Evolutionary conservation across 2,113 vertebrate genomes (phyloP).

Genomic region (Seriola dumerili): DNA sequence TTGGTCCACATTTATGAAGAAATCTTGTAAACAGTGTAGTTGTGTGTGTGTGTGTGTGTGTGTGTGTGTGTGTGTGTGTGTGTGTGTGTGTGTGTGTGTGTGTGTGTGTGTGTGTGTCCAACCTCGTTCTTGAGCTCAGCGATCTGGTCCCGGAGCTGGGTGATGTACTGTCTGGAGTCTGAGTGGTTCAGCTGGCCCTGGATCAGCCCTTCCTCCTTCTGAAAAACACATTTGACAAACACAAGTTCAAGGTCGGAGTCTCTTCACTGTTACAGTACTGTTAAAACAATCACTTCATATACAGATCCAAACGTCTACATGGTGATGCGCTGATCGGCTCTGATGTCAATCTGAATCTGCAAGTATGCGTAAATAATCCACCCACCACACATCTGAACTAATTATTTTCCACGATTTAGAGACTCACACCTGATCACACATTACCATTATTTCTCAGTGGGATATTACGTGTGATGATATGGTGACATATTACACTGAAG

Average conservation of each 20-base stretch:
- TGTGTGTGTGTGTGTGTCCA: constrained; percentile 30
- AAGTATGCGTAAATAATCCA: too few relatives aligned
- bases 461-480: too few relatives aligned
- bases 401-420: too few relatives aligned
- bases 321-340: too few relatives aligned
- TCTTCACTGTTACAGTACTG: neutral
- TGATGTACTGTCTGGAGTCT: constrained; percentile 94
- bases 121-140: constrained; percentile 94
- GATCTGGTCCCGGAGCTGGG: constrained; percentile 93
- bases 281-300: neutral
- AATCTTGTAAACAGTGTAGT: neutral
- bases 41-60: neutral
- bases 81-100: too few relatives aligned
- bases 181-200: constrained; percentile 95
- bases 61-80: constrained; percentile 15
- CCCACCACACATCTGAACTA: too few relatives aligned
- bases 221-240: constrained; percentile 38
- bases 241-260: neutral
- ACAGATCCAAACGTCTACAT: neutral
- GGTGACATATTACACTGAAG: too few relatives aligned
- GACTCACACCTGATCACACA: too few relatives aligned
- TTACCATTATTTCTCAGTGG: too few relatives aligned
- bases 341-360: too few relatives aligned
- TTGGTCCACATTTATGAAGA: neutral
- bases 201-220: constrained; percentile 94